These are phyloP conservation scores for Helleia helle DNA, from an alignment of 2,888 invertebrate genomes.

Conservation along the genomic window DNA sequence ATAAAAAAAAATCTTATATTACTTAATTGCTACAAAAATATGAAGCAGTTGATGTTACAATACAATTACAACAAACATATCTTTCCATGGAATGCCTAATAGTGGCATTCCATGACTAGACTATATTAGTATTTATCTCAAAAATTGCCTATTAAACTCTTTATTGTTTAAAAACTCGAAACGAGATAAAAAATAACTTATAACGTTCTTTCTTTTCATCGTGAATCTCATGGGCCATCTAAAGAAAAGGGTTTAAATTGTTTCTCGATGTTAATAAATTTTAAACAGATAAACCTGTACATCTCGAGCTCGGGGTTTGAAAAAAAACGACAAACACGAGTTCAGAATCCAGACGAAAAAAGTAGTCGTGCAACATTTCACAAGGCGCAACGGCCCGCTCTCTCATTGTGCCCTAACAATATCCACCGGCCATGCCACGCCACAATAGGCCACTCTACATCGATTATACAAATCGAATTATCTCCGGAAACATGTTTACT, in stretches of 20 bases:
- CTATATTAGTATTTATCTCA: too few species aligned
- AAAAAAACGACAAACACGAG: slow-evolving; percentile 70
- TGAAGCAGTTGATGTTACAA: too few species aligned
- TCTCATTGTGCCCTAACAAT: slow-evolving; percentile 67
- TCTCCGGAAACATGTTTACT: slow-evolving; percentile 11
- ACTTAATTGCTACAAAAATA: too few species aligned
- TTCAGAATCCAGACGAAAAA: slow-evolving; percentile 73
- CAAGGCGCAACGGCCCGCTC: slow-evolving; percentile 70
- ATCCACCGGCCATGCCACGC: slow-evolving; percentile 40
- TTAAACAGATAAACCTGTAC: slow-evolving; percentile 74
- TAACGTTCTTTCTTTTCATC: slow-evolving; percentile 59
- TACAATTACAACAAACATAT: too few species aligned
- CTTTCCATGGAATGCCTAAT: too few species aligned
- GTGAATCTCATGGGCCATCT: slow-evolving; percentile 57
- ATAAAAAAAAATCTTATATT: too few species aligned
- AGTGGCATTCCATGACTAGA: too few species aligned
- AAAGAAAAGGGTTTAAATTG: slow-evolving; percentile 69
- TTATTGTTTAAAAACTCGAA: slow-evolving; percentile 3
- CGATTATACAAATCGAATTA: slow-evolving; percentile 14
- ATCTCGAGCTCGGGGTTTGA: slow-evolving; percentile 64
- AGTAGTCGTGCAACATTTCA: slow-evolving; percentile 74
- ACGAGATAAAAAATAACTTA: slow-evolving; percentile 37
- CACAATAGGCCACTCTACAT: slow-evolving; percentile 37
- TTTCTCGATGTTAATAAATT: slow-evolving; percentile 74
- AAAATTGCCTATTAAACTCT: too few species aligned